Evolutionary conservation across 2,797 vertebrate species (phyloP).

Genomic region (Hephaestus fuliginosus): DNA sequence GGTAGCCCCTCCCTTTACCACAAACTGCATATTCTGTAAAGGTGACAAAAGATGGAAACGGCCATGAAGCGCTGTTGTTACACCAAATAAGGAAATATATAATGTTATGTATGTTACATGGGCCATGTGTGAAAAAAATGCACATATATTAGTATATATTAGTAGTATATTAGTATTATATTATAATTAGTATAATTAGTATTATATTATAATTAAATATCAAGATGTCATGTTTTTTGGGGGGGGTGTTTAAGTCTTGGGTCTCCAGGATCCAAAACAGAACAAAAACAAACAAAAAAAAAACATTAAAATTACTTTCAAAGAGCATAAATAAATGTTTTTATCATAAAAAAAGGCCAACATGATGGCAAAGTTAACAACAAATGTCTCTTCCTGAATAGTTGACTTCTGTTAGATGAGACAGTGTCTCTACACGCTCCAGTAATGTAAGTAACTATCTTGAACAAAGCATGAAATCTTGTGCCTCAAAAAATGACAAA

Average conservation of each 20-base stretch:
- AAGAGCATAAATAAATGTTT: neutral
- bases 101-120: neutral
- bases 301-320: neutral
- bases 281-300: neutral
- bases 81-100: neutral
- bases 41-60: constrained; percentile 12
- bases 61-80: neutral
- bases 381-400: constrained; percentile 50
- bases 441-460: constrained; percentile 15
- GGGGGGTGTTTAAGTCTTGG: neutral
- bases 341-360: neutral
- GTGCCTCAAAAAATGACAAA: constrained; percentile 52
- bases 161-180: no score
- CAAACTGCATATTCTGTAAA: constrained; percentile 7
- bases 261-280: neutral
- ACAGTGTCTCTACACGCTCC: neutral
- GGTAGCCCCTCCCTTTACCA: neutral
- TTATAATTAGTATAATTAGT: no score
- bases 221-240: neutral
- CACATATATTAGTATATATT: no score
- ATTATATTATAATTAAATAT: neutral
- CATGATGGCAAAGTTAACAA: constrained; percentile 12
- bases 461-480: constrained; percentile 52
- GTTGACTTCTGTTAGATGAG: constrained; percentile 19
- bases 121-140: neutral